Conservation (phyloP, 2,797 vertebrate species). For the Leptatherina wallacei region DNA sequence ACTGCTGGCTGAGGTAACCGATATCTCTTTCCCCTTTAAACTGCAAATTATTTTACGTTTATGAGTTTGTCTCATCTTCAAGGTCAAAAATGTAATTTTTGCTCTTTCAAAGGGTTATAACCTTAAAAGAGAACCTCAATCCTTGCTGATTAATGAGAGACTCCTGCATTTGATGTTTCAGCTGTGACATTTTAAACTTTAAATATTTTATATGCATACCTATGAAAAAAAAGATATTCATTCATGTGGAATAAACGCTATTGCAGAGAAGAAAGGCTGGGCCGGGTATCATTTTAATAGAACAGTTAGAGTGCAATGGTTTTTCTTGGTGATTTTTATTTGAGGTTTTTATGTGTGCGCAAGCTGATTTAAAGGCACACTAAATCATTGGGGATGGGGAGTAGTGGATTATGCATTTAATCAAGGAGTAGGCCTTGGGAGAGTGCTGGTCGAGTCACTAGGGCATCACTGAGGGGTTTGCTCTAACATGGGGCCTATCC, state of each 20-base stretch:
- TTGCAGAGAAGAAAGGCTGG: constrained; percentile 86
- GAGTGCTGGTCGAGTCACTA: constrained; percentile 83
- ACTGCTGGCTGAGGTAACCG: constrained; percentile 82
- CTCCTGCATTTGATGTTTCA: constrained; percentile 89
- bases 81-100: constrained; percentile 93
- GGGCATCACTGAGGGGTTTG: constrained; percentile 78
- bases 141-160: constrained; percentile 89
- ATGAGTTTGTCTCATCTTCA: constrained; percentile 92
- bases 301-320: constrained; percentile 88
- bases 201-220: constrained; percentile 91
- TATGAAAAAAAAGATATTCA: constrained; percentile 87
- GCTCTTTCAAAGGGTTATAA: constrained; percentile 93
- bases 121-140: constrained; percentile 89
- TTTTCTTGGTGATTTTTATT: constrained; percentile 90
- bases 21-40: constrained; percentile 89
- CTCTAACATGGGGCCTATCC: constrained; percentile 72
- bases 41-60: constrained; percentile 91
- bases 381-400: constrained; percentile 86
- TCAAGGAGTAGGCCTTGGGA: constrained; percentile 88
- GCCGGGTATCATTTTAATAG: constrained; percentile 88
- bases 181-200: constrained; percentile 91
- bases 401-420: constrained; percentile 91
- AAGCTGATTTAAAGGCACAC: constrained; percentile 90
- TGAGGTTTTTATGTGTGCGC: constrained; percentile 89
- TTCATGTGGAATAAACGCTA: constrained; percentile 91